A percentile compares a stretch with the other conserved stretches of the same genome.
phyloP scores from a whole-genome alignment of 2,113 vertebrate genomes.

The Anhinga rufa region DNA sequence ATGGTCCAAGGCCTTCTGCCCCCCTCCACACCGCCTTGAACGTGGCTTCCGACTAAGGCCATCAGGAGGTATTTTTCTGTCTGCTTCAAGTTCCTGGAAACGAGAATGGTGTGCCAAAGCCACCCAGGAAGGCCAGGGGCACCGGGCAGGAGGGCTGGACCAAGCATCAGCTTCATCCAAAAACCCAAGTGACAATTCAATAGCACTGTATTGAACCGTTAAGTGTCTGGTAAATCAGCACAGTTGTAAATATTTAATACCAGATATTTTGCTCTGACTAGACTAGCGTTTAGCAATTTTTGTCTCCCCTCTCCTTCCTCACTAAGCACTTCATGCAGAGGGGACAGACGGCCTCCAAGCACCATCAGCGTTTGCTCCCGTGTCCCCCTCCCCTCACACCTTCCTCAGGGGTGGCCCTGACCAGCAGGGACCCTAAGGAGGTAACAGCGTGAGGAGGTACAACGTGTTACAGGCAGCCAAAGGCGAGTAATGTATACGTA shows the following conservation, averaged over 20 bases:
- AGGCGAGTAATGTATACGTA: accelerated
- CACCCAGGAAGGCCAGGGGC: neutral
- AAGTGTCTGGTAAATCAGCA: neutral
- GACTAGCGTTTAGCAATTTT: neutral
- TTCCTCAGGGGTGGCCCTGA: accelerated
- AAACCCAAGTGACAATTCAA: neutral
- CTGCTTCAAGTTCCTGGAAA: neutral
- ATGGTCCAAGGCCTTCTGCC: accelerated
- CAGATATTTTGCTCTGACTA: neutral
- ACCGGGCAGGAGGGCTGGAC: neutral
- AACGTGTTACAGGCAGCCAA: neutral
- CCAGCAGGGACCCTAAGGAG: accelerated
- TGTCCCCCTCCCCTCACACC: accelerated
- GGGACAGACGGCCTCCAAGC: neutral
- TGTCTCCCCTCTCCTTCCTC: neutral
- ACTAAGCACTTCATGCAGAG: neutral
- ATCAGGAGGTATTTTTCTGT: neutral
- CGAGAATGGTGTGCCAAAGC: neutral
- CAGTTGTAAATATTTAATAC: neutral
- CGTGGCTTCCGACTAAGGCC: accelerated
- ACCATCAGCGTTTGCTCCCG: neutral
- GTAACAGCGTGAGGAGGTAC: neutral
- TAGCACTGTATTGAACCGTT: accelerated
- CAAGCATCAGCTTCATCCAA: neutral
- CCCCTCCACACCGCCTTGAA: neutral